Evolutionary conservation across 2,888 invertebrate genomes (phyloP), one percentile per base, ranked within the genome.

Genomic region (Caenorhabditis becei): DNA sequence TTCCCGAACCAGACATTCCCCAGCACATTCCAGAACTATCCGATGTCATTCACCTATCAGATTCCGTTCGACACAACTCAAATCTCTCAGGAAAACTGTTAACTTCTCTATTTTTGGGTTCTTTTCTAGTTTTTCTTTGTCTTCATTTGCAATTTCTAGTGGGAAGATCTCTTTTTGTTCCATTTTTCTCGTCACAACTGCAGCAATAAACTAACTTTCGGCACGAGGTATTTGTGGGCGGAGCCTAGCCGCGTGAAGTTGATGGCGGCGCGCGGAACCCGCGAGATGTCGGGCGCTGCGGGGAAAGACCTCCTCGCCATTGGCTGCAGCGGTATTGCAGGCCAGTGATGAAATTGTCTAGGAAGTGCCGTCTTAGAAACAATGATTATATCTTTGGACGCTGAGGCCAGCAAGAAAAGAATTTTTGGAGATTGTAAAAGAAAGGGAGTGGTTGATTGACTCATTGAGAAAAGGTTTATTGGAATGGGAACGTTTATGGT

Each of bases 361-460:
- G 77, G 81, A 81, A 77, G 77, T 81, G 81, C 81, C 77, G 81
- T 65, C 71, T 77, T 74, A 81, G 67, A 65, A 59, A 80, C 61
- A 80, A 70, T 80, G 80, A 80, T 80, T 80, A 70, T 77, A 51
- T 41, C 28, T 35, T 56, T 77, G 67, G 81, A 81, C 81, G 77
- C 77, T 77, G 81, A 81, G 77, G 77, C 69, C 79, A 74, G 74
- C 59, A 65, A 65, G 1, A 26, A 51, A 47, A 28, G n/a, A 26
- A 26, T 67, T 35, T 26, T 65, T 28, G 51, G 41, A n/a, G 26
- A 24, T 18, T 37, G 41, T 7, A 23, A 44, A 56, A 24, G 28
- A 44, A 18, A 49, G 65, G 24, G 32, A 53, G 20, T 10, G 24
- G 32, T 44, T 37, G 32, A 41, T 2, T 37, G 37, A 32, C n/a